These are phyloP conservation scores for Diarsia brunnea DNA, from an alignment of 2,888 invertebrate species.

Conservation along the genomic window DNA sequence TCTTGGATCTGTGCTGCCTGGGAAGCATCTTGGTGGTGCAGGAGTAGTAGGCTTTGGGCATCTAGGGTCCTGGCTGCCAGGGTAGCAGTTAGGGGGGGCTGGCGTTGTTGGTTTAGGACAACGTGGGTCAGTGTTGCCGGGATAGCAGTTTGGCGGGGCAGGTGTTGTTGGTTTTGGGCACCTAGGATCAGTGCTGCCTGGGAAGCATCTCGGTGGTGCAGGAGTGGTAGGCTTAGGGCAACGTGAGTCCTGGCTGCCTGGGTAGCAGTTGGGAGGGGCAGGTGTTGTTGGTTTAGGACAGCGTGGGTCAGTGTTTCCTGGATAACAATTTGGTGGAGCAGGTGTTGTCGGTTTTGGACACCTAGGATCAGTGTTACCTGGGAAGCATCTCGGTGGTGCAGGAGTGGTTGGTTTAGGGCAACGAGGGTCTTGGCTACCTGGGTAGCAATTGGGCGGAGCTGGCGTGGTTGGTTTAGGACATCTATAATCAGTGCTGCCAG, in stretches of 20 bases:
- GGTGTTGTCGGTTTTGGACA: slow-evolving; percentile 71
- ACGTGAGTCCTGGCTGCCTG: slow-evolving; percentile 74
- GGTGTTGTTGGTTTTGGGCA: slow-evolving; percentile 71
- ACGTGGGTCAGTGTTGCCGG: not conserved
- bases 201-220: slow-evolving; percentile 50
- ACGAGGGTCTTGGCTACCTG: slow-evolving; percentile 75
- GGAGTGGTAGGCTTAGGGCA: slow-evolving; percentile 20
- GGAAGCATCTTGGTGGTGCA: slow-evolving; percentile 68
- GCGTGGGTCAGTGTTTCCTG: not conserved
- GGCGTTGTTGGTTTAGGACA: slow-evolving; percentile 18
- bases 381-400: slow-evolving; percentile 51
- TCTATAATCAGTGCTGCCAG: slow-evolving; percentile 76
- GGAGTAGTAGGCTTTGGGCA: slow-evolving; percentile 64
- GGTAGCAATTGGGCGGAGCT: slow-evolving; percentile 65
- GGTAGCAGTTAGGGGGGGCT: slow-evolving; percentile 17
- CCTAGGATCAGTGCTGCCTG: slow-evolving; percentile 52
- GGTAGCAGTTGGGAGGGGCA: slow-evolving; percentile 65
- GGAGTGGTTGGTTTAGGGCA: slow-evolving; percentile 21
- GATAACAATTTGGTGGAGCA: slow-evolving; percentile 52
- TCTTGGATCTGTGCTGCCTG: slow-evolving; percentile 76
- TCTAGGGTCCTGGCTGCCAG: not conserved
- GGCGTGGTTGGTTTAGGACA: slow-evolving; percentile 74
- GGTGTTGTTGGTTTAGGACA: slow-evolving; percentile 74
- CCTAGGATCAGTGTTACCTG: slow-evolving; percentile 51
- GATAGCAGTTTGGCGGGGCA: slow-evolving; percentile 54